phyloP scores from a whole-genome alignment of 2,888 invertebrate species.

The Patella pellucida region DNA sequence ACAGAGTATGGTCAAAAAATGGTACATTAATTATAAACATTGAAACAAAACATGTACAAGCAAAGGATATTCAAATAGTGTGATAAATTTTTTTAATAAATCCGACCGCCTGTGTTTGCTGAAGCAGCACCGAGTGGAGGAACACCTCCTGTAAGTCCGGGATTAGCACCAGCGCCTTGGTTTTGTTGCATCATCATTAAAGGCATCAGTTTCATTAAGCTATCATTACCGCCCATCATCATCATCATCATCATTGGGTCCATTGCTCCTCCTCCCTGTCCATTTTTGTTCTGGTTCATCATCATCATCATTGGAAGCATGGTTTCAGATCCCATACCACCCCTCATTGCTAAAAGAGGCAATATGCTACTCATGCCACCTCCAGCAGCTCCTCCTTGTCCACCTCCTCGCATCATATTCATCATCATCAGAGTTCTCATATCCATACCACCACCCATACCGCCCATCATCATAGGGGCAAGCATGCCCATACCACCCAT shows the following conservation, averaged over 20 bases:
- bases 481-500: too few species aligned
- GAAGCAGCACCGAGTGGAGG: background rate
- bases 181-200: background rate
- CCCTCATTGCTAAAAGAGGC: background rate
- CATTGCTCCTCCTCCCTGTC: background rate
- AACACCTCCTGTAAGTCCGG: background rate
- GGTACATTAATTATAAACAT: too few species aligned
- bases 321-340: background rate
- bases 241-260: constrained; percentile 7
- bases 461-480: too few species aligned
- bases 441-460: background rate
- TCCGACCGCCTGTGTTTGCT: background rate
- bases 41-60: too few species aligned
- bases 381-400: background rate
- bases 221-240: background rate
- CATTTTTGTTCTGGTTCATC: constrained; percentile 5
- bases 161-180: too few species aligned
- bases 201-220: background rate
- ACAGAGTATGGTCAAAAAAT: too few species aligned
- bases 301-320: background rate
- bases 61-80: too few species aligned
- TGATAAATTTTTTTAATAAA: background rate
- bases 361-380: background rate
- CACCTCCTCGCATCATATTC: background rate
- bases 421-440: constrained; percentile 5